These are phyloP conservation scores for Agrenia bidenticulata DNA, from an alignment of 2,888 invertebrate species.

Conservation along the genomic window DNA sequence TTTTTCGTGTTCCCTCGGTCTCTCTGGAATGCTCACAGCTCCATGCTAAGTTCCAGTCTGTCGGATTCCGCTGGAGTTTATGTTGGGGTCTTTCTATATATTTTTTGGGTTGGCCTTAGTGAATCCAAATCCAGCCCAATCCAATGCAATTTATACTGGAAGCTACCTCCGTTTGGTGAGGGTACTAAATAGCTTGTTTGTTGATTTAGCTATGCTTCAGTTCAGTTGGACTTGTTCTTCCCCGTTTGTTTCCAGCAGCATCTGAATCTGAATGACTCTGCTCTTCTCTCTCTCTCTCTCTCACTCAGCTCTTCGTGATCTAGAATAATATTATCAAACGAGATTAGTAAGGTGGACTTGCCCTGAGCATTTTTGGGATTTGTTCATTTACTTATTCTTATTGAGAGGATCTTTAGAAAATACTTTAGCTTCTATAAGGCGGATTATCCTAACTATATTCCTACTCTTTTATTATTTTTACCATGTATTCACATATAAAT, in stretches of 20 bases:
- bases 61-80: slow-evolving; percentile 15
- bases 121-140: slow-evolving; percentile 39
- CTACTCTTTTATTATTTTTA: too few relatives aligned
- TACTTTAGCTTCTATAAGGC: too few relatives aligned
- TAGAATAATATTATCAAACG: slow-evolving; percentile 45
- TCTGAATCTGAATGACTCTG: slow-evolving; percentile 12
- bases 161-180: slow-evolving; percentile 5
- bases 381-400: slow-evolving; percentile 6
- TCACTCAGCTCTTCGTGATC: slow-evolving; percentile 32
- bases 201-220: slow-evolving; percentile 39
- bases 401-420: background rate
- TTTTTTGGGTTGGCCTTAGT: slow-evolving; percentile 17
- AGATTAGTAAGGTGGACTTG: slow-evolving; percentile 40
- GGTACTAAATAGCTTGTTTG: slow-evolving; percentile 44
- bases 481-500: too few relatives aligned
- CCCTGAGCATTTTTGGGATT: slow-evolving; percentile 14
- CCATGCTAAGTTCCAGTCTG: slow-evolving; percentile 19
- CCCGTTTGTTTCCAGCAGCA: slow-evolving; percentile 5
- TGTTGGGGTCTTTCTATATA: slow-evolving; percentile 14
- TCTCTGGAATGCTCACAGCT: slow-evolving; percentile 1
- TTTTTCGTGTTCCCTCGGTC: slow-evolving; percentile 9
- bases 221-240: slow-evolving; percentile 14
- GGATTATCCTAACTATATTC: too few relatives aligned
- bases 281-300: slow-evolving; percentile 3
- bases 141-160: slow-evolving; percentile 23